phyloP scores from a whole-genome alignment of 2,888 invertebrate species.

The Platerodrilus igneus region DNA sequence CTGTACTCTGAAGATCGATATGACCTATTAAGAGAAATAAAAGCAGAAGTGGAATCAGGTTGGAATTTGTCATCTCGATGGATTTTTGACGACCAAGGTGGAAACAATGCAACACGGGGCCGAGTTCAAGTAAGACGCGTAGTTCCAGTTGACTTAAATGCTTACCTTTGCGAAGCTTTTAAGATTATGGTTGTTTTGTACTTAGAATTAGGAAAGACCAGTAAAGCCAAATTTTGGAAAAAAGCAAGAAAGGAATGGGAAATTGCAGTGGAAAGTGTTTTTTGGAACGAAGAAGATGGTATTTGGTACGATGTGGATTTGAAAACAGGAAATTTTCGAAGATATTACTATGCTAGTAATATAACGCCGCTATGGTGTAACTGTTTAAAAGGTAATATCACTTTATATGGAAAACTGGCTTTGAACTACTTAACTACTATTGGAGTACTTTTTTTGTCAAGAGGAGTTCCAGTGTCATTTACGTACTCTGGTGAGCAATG shows the following conservation, averaged over 20 bases:
- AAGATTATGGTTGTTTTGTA: slow-evolving; percentile 59
- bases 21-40: slow-evolving; percentile 62
- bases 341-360: too few relatives aligned
- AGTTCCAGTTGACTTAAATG: slow-evolving; percentile 78
- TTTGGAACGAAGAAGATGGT: too few relatives aligned
- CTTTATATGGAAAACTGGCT: slow-evolving; percentile 50
- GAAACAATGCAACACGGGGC: slow-evolving; percentile 54
- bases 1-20: slow-evolving; percentile 46
- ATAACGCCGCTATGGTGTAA: too few relatives aligned
- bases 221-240: slow-evolving; percentile 52
- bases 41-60: slow-evolving; percentile 78
- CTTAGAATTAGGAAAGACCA: slow-evolving; percentile 48
- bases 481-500: slow-evolving; percentile 66
- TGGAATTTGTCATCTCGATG: slow-evolving; percentile 85
- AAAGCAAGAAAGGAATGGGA: slow-evolving; percentile 54
- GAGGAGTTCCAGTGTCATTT: slow-evolving; percentile 67
- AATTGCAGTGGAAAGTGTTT: slow-evolving; percentile 59
- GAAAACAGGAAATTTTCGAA: too few relatives aligned
- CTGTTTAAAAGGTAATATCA: too few relatives aligned
- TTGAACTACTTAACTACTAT: slow-evolving; percentile 52
- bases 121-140: slow-evolving; percentile 62
- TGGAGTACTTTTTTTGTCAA: slow-evolving; percentile 52
- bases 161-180: slow-evolving; percentile 69
- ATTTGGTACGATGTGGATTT: too few relatives aligned
- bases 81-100: slow-evolving; percentile 58